Conservation (phyloP, 2,113 vertebrate genomes). For the Neolamprologus falcicula region DNA sequence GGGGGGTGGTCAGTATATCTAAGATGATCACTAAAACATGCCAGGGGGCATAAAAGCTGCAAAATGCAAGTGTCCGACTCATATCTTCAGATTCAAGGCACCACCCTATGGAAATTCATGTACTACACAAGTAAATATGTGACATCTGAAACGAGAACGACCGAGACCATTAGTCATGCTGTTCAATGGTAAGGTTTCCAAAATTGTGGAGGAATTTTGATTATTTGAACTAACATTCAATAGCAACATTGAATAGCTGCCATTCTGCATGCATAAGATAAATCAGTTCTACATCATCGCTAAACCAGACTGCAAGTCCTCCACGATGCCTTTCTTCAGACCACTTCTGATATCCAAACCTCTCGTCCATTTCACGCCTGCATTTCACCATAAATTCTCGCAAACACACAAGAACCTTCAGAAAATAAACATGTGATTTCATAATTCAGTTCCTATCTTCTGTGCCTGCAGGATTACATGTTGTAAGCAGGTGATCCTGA, state of each 20-base stretch:
- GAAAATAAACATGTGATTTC: background rate
- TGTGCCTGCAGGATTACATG: background rate
- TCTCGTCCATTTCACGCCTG: background rate
- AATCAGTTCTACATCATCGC: background rate
- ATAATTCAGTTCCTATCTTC: background rate
- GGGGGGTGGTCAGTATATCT: background rate
- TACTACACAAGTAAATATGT: background rate
- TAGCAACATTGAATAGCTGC: background rate
- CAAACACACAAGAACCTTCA: background rate
- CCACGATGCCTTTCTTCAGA: background rate
- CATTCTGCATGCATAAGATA: background rate
- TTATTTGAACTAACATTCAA: background rate
- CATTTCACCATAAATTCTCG: background rate
- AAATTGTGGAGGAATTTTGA: background rate
- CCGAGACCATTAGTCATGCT: background rate
- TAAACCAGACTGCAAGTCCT: background rate
- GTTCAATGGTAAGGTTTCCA: background rate
- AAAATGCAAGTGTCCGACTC: background rate
- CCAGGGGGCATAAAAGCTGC: fast-evolving
- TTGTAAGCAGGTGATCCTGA: background rate
- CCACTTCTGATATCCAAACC: background rate
- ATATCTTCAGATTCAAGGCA: background rate
- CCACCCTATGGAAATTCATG: background rate
- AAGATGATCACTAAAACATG: background rate
- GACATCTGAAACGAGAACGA: background rate